Percentiles rank a stretch among this genome's conserved stretches.
Conservation (phyloP, 92 coral and sea anemone species). For the Scolanthus callimorphus region DNA sequence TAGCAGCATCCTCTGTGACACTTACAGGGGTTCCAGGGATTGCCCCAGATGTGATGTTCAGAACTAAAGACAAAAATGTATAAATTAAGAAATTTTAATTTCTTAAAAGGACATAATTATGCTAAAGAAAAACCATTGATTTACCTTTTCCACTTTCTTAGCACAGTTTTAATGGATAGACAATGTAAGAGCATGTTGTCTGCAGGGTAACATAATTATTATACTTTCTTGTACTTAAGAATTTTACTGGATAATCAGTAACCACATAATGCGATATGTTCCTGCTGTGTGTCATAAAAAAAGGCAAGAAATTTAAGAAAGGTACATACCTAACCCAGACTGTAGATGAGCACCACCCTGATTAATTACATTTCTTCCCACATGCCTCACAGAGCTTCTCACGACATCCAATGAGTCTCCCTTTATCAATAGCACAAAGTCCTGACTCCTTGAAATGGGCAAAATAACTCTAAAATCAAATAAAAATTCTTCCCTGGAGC, state of each 20-base stretch:
- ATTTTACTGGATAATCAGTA: too few species aligned
- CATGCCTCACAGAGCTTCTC: conserved; percentile 32
- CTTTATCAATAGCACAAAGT: conserved; percentile 39
- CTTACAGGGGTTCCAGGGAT: conserved; percentile 14
- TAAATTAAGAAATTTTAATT: too few species aligned
- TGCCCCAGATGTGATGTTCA: conserved; percentile 48
- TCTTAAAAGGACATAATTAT: too few species aligned
- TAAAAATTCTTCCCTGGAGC: conserved; percentile 76
- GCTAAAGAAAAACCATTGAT: too few species aligned
- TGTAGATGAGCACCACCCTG: conserved; percentile 9
- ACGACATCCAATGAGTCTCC: conserved; percentile 44
- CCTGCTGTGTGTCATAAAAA: too few species aligned
- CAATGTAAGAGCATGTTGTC: neutral
- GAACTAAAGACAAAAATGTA: conserved; percentile 25
- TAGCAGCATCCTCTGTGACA: conserved; percentile 12
- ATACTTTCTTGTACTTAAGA: neutral
- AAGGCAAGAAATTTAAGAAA: conserved; percentile 49
- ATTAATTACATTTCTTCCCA: conserved; percentile 54
- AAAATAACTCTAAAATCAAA: conserved; percentile 28
- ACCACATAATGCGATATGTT: too few species aligned
- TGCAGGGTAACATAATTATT: neutral
- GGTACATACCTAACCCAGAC: neutral
- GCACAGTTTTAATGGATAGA: too few species aligned
- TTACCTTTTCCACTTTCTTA: too few species aligned
- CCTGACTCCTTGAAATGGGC: conserved; percentile 73